Evolutionary conservation across 2,113 vertebrate genomes (phyloP).

Genomic region (Guaruba guarouba): DNA sequence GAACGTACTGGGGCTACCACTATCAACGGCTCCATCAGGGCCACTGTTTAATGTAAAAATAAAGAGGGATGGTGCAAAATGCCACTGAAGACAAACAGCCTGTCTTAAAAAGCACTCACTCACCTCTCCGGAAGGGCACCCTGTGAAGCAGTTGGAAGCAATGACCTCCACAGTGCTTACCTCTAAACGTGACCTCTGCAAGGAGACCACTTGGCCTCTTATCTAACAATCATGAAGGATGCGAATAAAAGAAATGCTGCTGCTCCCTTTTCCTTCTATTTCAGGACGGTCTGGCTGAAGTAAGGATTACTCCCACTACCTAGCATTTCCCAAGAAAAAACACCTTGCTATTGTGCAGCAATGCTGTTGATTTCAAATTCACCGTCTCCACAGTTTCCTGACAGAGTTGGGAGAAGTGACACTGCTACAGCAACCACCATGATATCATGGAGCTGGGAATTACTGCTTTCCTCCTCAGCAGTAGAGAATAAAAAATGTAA

Average conservation of each 20-base stretch:
- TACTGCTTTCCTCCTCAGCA: not conserved
- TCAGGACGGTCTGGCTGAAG: not conserved
- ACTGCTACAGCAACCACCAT: not conserved
- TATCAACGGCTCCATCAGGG: not conserved
- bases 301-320: not conserved
- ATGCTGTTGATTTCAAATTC: not conserved
- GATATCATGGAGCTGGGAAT: not conserved
- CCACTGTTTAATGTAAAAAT: not conserved
- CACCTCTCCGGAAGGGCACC: not conserved
- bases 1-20: not conserved
- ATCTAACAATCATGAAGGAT: not conserved
- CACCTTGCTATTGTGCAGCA: not conserved
- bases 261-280: constrained; percentile 24
- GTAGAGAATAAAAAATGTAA: not conserved
- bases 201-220: not conserved
- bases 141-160: not conserved
- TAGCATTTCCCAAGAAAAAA: not conserved
- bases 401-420: not conserved
- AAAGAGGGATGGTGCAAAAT: not conserved
- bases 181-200: not conserved
- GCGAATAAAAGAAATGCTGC: not conserved
- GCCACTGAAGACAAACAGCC: not conserved
- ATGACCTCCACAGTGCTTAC: not conserved
- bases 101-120: not conserved
- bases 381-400: not conserved